A percentile compares a stretch with the other conserved stretches of the same genome.
These are phyloP conservation scores for Cheilinus undulatus DNA, from an alignment of 2,113 vertebrate species.

Conservation along the genomic window DNA sequence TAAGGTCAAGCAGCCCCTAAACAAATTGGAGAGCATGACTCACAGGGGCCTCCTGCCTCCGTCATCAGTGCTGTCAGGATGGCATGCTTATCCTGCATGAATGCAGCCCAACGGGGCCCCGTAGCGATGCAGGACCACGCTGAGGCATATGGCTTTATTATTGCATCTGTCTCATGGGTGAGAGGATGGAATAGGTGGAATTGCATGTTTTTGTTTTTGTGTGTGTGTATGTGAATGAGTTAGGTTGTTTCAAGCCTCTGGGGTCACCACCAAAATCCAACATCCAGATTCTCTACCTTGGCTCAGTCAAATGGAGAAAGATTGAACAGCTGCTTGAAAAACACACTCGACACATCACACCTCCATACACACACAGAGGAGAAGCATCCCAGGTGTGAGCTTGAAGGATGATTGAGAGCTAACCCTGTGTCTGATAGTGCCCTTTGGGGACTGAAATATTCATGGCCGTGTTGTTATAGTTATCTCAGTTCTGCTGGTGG, in stretches of 20 bases:
- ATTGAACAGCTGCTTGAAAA: conserved; percentile 43
- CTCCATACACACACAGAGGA: conserved; percentile 15
- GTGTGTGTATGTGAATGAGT: conserved; percentile 17
- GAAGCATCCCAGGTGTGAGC: conserved; percentile 56
- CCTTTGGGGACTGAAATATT: conserved; percentile 66
- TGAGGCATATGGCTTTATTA: conserved; percentile 71
- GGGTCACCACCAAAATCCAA: conserved; percentile 46
- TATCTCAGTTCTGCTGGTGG: conserved; percentile 55
- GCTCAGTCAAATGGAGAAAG: conserved; percentile 47
- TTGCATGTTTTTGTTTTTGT: conserved; percentile 29
- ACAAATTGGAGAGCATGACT: conserved; percentile 59
- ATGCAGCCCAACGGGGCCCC: conserved; percentile 59
- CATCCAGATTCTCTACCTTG: conserved; percentile 44
- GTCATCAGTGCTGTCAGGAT: conserved; percentile 64
- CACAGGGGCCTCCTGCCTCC: conserved; percentile 59
- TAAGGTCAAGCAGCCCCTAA: conserved; percentile 63
- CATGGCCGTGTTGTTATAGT: conserved; percentile 58
- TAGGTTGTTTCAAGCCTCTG: conserved; percentile 12
- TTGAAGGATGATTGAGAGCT: conserved; percentile 65
- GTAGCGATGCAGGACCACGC: conserved; percentile 38
- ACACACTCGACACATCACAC: conserved; percentile 31
- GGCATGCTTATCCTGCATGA: conserved; percentile 53
- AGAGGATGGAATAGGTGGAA: conserved; percentile 51
- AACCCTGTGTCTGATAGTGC: conserved; percentile 48
- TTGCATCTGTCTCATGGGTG: conserved; percentile 54